Conservation (phyloP, 2,797 vertebrate genomes). For the Apodemus agrarius region DNA sequence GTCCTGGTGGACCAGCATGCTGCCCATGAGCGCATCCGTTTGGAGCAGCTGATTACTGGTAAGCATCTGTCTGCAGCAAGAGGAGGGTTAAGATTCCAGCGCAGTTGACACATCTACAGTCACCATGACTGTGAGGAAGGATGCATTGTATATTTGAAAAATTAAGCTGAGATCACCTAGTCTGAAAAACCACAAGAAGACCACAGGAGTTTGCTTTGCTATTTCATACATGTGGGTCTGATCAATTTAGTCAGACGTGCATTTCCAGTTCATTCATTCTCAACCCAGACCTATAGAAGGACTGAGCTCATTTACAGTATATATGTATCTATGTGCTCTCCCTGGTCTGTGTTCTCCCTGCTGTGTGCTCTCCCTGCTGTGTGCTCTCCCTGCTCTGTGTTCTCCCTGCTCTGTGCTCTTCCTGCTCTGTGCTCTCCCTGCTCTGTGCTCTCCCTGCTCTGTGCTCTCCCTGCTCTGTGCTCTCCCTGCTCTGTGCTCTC, state of each 20-base stretch:
- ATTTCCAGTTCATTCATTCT: neutral
- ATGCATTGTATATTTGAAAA: neutral
- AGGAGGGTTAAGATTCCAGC: neutral
- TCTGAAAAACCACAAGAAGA: slow-evolving; percentile 18
- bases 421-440: neutral
- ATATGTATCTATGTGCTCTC: neutral
- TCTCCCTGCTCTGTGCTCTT: neutral
- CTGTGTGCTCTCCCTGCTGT: fast-evolving
- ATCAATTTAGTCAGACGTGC: neutral
- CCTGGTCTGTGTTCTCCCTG: neutral
- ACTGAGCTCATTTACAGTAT: neutral
- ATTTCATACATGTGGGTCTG: neutral
- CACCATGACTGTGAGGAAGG: slow-evolving; percentile 4
- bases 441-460: neutral
- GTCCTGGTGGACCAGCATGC: slow-evolving; percentile 98
- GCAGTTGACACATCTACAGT: neutral
- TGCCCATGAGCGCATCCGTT: slow-evolving; percentile 96
- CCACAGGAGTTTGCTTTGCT: neutral
- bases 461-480: too few species aligned
- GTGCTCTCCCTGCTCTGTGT: neutral
- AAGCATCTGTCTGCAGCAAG: slow-evolving; percentile 64
- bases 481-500: neutral
- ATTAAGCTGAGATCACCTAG: slow-evolving; percentile 16
- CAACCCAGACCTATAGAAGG: neutral
- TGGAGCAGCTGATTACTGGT: slow-evolving; percentile 96